Conservation (phyloP, 2,113 vertebrate species). For the Labeo rohita region DNA sequence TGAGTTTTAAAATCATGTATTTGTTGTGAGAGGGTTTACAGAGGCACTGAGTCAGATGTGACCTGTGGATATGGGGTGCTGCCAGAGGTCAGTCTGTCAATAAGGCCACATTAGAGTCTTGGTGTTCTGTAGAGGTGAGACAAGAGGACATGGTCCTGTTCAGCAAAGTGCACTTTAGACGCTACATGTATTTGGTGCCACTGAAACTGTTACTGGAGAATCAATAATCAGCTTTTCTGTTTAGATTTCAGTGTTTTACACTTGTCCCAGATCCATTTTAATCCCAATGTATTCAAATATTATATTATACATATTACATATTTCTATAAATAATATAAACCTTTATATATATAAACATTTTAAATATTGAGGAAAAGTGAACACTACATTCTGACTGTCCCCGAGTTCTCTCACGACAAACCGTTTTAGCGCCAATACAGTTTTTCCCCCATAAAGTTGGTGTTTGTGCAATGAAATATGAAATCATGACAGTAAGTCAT, state of each 20-base stretch:
- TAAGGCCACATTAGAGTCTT: conserved; percentile 10
- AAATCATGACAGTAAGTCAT: no score
- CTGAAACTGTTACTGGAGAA: not conserved
- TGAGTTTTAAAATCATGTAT: not conserved
- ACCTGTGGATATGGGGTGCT: conserved; percentile 7
- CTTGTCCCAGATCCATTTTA: not conserved
- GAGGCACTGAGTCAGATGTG: not conserved
- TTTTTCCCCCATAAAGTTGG: no score
- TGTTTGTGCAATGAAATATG: no score
- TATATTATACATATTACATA: not conserved
- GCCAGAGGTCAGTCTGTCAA: conserved; percentile 33
- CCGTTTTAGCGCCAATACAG: no score
- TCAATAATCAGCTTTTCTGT: not conserved
- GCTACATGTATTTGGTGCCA: not conserved
- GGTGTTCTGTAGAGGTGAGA: conserved; percentile 22
- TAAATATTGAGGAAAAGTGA: not conserved
- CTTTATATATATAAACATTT: not conserved
- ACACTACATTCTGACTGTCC: not conserved
- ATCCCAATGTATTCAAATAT: not conserved
- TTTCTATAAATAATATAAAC: not conserved
- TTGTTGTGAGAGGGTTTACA: not conserved
- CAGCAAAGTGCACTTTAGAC: conserved; percentile 10
- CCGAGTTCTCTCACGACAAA: no score
- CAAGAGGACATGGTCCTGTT: conserved; percentile 9
- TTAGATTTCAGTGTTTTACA: not conserved